Evolutionary conservation across 2,797 vertebrate species (phyloP).

Genomic region (Bradypodion pumilum): DNA sequence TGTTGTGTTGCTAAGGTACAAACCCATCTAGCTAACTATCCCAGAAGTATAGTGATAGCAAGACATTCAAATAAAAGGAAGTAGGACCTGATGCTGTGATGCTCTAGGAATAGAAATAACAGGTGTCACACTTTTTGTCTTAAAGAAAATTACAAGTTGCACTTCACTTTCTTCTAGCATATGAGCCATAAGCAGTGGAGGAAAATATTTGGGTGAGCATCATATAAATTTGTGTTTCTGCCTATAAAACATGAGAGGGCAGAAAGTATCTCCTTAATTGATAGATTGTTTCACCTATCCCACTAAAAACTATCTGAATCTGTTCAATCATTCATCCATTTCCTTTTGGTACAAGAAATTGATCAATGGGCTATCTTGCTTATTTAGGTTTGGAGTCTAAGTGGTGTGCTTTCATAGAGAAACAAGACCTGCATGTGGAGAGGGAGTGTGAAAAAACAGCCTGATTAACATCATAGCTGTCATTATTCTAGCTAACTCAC

Average conservation of each 20-base stretch:
- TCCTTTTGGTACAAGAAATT: not conserved
- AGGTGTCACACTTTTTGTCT: not conserved
- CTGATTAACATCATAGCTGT: not conserved
- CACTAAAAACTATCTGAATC: not conserved
- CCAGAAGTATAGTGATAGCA: not conserved
- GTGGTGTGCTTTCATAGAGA: conserved; percentile 9
- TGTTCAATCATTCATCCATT: not conserved
- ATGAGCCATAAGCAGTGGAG: not conserved
- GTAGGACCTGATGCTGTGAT: not conserved
- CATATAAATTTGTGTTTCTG: not conserved
- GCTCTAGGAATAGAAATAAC: not conserved
- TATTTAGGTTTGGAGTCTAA: conserved; percentile 13
- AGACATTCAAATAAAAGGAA: not conserved
- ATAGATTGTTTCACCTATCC: too few relatives aligned
- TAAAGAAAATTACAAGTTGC: not conserved
- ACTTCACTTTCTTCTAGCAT: not conserved
- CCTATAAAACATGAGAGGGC: not conserved
- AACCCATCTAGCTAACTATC: not conserved
- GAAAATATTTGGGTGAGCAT: not conserved
- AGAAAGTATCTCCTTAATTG: too few relatives aligned
- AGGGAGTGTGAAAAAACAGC: not conserved
- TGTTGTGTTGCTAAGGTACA: conserved; percentile 22
- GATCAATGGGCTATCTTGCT: too few relatives aligned
- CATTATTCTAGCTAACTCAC: not conserved
- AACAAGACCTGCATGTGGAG: not conserved